Conservation (phyloP, 2,888 invertebrate species). For the Lithodes maja region DNA sequence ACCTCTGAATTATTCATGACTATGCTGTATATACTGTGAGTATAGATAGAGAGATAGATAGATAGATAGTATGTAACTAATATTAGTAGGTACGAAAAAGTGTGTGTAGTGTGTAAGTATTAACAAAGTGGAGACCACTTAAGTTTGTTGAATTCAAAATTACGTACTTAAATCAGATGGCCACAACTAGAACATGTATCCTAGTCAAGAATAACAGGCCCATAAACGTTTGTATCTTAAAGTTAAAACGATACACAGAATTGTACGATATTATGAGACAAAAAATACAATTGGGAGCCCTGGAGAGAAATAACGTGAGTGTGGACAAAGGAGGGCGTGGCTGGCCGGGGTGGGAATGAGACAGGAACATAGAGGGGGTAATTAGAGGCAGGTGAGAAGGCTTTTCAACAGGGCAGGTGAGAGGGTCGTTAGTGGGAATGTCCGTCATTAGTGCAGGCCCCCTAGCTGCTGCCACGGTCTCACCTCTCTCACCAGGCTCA, state of each 20-base stretch:
- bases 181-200: no score
- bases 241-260: no score
- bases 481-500: no score
- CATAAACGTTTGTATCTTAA: no score
- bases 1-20: background rate
- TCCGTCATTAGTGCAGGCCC: background rate
- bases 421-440: constrained; percentile 12
- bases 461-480: background rate
- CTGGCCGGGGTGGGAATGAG: background rate
- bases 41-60: background rate
- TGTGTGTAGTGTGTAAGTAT: background rate
- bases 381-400: background rate
- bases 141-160: no score
- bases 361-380: constrained; percentile 18
- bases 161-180: no score
- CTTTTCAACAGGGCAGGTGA: background rate
- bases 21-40: background rate
- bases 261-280: no score
- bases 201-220: no score
- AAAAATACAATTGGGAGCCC: no score
- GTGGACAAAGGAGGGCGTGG: background rate
- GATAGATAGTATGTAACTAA: background rate
- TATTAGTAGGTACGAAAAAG: background rate
- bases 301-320: no score
- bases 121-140: no score